Evolutionary conservation across 2,797 vertebrate species (phyloP).

Genomic region (Cynopterus sphinx): DNA sequence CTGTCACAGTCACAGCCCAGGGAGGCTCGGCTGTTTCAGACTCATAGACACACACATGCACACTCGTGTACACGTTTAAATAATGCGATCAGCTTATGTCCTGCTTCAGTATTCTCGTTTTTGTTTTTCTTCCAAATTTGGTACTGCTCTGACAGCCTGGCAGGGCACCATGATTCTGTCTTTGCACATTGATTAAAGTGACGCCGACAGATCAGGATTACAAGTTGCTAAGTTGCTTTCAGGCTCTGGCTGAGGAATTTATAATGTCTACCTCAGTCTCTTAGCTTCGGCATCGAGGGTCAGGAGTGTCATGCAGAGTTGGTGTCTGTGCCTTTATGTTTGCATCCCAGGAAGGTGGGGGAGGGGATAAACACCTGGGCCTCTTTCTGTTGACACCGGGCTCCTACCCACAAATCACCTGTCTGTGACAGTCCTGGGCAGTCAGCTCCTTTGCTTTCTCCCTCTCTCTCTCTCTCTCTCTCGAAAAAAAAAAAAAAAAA

Average conservation of each 20-base stretch:
- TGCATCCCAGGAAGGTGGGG: neutral
- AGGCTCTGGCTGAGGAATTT: conserved; percentile 2
- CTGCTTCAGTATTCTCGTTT: neutral
- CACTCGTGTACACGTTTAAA: neutral
- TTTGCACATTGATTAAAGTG: conserved; percentile 15
- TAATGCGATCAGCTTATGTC: conserved; percentile 1
- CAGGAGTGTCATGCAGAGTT: neutral
- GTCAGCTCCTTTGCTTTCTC: neutral
- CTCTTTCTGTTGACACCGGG: neutral
- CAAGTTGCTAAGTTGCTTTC: conserved; percentile 8
- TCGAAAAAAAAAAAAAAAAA: too few species aligned
- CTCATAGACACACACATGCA: neutral
- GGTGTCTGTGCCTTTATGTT: neutral
- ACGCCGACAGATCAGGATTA: neutral
- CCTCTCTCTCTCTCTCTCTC: too few species aligned
- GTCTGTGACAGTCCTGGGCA: neutral
- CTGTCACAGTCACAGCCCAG: neutral
- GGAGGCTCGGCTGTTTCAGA: neutral
- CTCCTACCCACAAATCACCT: neutral
- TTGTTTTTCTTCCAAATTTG: conserved; percentile 20
- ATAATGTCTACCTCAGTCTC: neutral
- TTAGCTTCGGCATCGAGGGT: neutral
- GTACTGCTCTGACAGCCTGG: neutral
- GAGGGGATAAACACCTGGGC: neutral
- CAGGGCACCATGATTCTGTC: conserved; percentile 15